A percentile compares a stretch with the other conserved stretches of the same genome.
Conservation (phyloP, 2,113 vertebrate species). For the Coreoperca whiteheadi region DNA sequence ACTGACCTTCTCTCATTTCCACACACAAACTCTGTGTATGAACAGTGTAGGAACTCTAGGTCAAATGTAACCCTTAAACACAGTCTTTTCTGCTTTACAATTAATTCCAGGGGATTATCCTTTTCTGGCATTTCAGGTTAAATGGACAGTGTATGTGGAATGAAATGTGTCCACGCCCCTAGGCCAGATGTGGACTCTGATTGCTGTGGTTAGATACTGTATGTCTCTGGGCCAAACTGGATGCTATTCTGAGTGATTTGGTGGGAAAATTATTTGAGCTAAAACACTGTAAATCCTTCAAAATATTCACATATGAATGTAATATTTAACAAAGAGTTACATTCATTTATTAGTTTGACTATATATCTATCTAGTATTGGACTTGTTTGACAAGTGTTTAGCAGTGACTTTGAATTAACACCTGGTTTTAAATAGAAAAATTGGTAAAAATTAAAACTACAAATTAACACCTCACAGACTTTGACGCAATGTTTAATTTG, state of each 20-base stretch:
- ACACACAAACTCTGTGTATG: not conserved
- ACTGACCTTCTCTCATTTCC: slow-evolving; percentile 25
- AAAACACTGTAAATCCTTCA: not conserved
- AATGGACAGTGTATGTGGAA: not conserved
- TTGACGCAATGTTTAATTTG: too few species aligned
- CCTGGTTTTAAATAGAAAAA: too few species aligned
- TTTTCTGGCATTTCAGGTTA: not conserved
- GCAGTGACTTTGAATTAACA: too few species aligned
- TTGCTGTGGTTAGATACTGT: not conserved
- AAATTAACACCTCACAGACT: too few species aligned
- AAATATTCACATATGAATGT: not conserved
- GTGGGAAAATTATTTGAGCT: not conserved
- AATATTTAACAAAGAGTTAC: not conserved
- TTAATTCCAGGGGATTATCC: not conserved
- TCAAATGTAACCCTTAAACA: not conserved
- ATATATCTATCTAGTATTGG: not conserved
- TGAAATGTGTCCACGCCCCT: not conserved
- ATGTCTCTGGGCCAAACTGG: not conserved
- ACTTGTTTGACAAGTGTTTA: too few species aligned
- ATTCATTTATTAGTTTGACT: not conserved
- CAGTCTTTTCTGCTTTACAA: not conserved
- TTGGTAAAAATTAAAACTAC: too few species aligned
- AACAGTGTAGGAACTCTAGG: not conserved
- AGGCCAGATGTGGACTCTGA: not conserved
- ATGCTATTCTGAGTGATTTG: not conserved